Conservation (phyloP, 2,797 vertebrate genomes). For the Pelochelys cantorii region DNA sequence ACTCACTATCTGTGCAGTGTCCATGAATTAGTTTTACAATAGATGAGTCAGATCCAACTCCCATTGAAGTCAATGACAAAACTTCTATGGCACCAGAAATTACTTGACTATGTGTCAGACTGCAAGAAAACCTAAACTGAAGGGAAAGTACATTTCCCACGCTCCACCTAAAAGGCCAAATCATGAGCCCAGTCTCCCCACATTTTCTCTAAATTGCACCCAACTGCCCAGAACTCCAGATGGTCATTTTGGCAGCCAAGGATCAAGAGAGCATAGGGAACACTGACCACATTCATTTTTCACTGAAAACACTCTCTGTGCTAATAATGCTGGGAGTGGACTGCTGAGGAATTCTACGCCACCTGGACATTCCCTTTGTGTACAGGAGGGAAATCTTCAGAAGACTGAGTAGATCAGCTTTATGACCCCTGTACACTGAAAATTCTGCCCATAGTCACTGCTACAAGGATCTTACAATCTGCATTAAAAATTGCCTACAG, state of each 20-base stretch:
- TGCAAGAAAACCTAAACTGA: background rate
- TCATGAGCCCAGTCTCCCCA: background rate
- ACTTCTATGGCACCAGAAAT: background rate
- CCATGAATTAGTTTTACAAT: background rate
- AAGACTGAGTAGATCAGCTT: background rate
- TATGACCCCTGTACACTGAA: background rate
- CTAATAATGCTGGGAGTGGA: background rate
- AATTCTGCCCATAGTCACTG: background rate
- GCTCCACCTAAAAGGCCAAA: background rate
- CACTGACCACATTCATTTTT: background rate
- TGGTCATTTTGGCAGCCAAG: accelerated
- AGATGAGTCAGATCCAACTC: conserved; percentile 25
- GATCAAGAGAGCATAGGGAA: accelerated
- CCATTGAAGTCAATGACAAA: conserved; percentile 2
- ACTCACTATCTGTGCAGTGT: background rate
- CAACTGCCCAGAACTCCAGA: background rate
- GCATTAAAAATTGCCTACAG: background rate
- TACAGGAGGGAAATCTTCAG: background rate
- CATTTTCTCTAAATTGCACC: no score
- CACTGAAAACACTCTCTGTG: accelerated
- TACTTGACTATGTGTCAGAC: conserved; percentile 1
- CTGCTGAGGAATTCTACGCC: background rate
- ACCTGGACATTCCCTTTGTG: background rate
- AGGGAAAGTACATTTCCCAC: accelerated
- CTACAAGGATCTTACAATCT: background rate